Conservation (phyloP, 2,888 invertebrate species). For the Dioctria rufipes region DNA sequence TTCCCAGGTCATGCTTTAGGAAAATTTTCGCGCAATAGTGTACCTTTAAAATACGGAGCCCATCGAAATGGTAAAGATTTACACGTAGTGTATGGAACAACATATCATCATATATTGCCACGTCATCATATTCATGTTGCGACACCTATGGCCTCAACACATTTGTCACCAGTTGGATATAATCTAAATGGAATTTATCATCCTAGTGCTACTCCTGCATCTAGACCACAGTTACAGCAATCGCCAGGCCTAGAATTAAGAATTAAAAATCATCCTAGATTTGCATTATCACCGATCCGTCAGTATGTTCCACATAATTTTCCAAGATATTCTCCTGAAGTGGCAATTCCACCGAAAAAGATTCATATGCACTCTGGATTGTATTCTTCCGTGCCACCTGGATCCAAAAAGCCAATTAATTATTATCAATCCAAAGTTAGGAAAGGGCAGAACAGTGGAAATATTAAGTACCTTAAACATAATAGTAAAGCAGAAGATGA, state of each 20-base stretch:
- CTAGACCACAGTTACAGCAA: neutral
- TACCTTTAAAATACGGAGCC: neutral
- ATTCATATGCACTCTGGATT: neutral
- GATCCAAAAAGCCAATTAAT: neutral
- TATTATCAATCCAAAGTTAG: neutral
- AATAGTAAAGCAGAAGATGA: neutral
- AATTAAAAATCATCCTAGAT: constrained; percentile 19
- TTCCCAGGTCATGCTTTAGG: neutral
- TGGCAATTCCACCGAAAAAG: neutral
- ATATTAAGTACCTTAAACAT: too few relatives aligned
- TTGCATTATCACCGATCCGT: constrained; percentile 14
- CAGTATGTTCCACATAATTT: constrained; percentile 38
- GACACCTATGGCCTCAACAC: constrained; percentile 4
- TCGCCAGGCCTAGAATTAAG: neutral
- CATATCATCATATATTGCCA: neutral
- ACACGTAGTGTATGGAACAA: neutral
- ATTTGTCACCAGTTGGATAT: constrained; percentile 4
- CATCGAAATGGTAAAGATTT: neutral
- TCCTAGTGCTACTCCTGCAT: neutral
- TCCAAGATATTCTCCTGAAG: constrained; percentile 17
- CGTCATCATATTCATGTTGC: constrained; percentile 1
- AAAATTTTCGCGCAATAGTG: neutral
- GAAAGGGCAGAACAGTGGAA: neutral
- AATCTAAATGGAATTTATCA: neutral
- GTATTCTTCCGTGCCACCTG: constrained; percentile 4